These are phyloP conservation scores for Hedychridium roseum DNA, from an alignment of 2,888 invertebrate species.

Conservation along the genomic window DNA sequence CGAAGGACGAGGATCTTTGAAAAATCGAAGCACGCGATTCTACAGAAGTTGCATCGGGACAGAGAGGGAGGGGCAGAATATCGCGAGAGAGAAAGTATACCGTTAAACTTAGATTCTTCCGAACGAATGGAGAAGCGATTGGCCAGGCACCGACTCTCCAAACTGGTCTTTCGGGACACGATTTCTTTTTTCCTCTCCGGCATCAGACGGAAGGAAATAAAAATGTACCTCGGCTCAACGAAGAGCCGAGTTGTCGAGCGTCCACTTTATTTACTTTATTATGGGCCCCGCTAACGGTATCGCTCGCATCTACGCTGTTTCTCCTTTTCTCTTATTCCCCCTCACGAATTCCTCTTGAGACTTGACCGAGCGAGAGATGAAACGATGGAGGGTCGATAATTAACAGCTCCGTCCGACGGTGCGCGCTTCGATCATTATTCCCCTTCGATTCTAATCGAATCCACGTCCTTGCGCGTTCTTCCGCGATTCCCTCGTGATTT, in stretches of 20 bases:
- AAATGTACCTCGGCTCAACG: conserved; percentile 37
- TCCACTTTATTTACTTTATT: conserved; percentile 62
- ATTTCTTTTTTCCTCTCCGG: conserved; percentile 17
- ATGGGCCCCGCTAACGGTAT: conserved; percentile 59
- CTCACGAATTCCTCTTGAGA: conserved; percentile 46
- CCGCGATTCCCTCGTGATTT: too few species aligned
- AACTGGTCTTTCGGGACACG: conserved; percentile 30
- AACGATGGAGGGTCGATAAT: too few species aligned
- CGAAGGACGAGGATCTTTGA: too few species aligned
- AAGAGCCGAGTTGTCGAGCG: conserved; percentile 43
- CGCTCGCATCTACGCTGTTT: conserved; percentile 41
- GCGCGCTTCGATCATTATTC: conserved; percentile 32
- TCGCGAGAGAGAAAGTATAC: conserved; percentile 43
- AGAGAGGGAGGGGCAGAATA: conserved; percentile 40
- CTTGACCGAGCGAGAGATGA: too few species aligned
- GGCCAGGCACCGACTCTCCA: conserved; percentile 9
- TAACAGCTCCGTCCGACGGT: background rate
- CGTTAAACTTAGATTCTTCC: too few species aligned
- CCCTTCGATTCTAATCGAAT: too few species aligned
- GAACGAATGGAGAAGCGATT: conserved; percentile 15
- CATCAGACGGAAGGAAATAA: conserved; percentile 40
- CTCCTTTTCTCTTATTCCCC: conserved; percentile 6
- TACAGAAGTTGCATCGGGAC: too few species aligned
- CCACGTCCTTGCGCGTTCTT: too few species aligned
- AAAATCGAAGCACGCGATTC: too few species aligned